Conservation (phyloP, 2,113 vertebrate genomes). For the Nanorana parkeri region DNA sequence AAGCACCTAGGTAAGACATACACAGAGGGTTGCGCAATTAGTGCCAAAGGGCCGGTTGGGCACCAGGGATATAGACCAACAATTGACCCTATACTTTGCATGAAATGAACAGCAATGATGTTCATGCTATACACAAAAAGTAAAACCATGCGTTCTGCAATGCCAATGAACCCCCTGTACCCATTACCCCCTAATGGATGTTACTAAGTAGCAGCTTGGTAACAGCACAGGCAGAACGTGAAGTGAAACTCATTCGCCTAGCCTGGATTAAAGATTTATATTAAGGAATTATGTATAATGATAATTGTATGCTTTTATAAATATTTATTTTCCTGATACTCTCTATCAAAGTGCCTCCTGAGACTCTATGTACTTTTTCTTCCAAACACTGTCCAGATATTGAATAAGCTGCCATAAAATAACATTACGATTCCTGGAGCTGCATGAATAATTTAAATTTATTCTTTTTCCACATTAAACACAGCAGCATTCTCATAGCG, state of each 20-base stretch:
- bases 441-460: constrained; percentile 5
- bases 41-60: no score
- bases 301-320: not conserved
- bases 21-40: no score
- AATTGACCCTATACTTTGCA: no score
- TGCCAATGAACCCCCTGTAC: no score
- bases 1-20: no score
- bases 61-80: no score
- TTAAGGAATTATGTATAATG: not conserved
- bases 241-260: not conserved
- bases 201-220: no score
- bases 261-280: not conserved
- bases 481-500: not conserved
- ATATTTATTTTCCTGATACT: not conserved
- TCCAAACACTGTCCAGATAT: not conserved
- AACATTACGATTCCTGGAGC: not conserved
- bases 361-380: not conserved
- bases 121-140: no score
- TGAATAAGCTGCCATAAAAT: constrained; percentile 18
- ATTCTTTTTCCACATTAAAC: constrained; percentile 23
- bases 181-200: no score
- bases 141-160: no score
- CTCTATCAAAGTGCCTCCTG: not conserved
- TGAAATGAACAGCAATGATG: no score
- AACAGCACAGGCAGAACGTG: not conserved